Conservation (phyloP, 2,888 invertebrate species). For the Elmis aenea region DNA sequence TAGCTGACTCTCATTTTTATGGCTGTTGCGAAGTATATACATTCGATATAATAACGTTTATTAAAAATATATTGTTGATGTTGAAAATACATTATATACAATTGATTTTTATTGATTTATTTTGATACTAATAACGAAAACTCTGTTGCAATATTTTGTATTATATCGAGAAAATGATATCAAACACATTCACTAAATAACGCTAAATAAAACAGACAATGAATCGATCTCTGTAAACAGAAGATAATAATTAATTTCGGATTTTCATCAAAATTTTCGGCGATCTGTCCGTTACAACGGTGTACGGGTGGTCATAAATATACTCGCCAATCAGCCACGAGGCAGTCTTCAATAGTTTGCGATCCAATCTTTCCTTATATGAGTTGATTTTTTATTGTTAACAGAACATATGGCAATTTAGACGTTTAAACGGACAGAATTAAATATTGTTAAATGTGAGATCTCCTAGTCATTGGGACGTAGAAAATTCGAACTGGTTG, state of each 20-base stretch:
- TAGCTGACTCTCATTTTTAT: conserved; percentile 41
- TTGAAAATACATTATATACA: conserved; percentile 37
- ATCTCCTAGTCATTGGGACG: conserved; percentile 44
- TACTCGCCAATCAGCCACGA: conserved; percentile 40
- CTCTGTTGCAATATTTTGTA: conserved; percentile 35
- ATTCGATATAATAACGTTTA: conserved; percentile 32
- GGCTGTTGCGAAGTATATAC: conserved; percentile 46
- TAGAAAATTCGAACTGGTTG: conserved; percentile 40
- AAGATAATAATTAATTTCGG: too few species aligned
- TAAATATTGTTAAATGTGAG: conserved; percentile 44
- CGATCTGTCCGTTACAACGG: too few species aligned
- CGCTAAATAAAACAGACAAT: too few species aligned
- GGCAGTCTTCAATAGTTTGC: conserved; percentile 34
- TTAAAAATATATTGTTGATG: conserved; percentile 41
- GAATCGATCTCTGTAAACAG: too few species aligned
- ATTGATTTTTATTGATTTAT: conserved; percentile 41
- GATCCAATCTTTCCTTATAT: conserved; percentile 22
- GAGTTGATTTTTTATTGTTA: conserved; percentile 23
- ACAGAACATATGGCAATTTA: conserved; percentile 30
- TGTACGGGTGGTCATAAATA: too few species aligned
- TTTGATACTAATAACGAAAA: conserved; percentile 38
- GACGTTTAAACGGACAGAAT: conserved; percentile 34
- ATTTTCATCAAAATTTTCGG: too few species aligned
- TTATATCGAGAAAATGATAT: conserved; percentile 24
- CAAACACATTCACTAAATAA: too few species aligned